Evolutionary conservation across 92 coral and sea anemone genomes (phyloP).

Genomic region (Epizoanthus rinbou): DNA sequence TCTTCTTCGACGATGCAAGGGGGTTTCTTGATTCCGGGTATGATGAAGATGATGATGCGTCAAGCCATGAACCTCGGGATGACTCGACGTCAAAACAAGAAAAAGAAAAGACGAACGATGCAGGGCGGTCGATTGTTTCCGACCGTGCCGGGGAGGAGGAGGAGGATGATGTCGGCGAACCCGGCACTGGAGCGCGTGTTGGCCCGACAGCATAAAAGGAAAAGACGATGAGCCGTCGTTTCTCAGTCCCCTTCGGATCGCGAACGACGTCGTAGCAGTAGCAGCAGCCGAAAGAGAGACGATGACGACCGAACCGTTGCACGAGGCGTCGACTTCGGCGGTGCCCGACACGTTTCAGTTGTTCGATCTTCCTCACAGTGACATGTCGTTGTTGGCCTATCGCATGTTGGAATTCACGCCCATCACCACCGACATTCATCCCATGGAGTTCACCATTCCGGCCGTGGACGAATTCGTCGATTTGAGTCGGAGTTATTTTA

Average conservation of each 20-base stretch:
- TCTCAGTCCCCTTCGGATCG: too few relatives aligned
- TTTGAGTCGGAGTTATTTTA: background rate
- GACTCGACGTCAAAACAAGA: too few relatives aligned
- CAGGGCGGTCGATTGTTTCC: background rate
- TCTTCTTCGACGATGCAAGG: background rate
- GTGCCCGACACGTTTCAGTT: constrained; percentile 15
- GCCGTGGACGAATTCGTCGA: constrained; percentile 22
- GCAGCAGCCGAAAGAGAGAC: constrained; percentile 2
- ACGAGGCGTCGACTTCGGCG: constrained; percentile 4
- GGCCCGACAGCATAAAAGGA: constrained; percentile 29
- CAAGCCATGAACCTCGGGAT: too few relatives aligned
- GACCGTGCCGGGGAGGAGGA: background rate
- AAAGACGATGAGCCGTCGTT: constrained; percentile 28
- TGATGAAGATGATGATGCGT: too few relatives aligned
- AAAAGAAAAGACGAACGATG: too few relatives aligned
- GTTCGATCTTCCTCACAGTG: constrained; percentile 11
- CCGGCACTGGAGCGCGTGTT: background rate
- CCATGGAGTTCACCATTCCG: constrained; percentile 3
- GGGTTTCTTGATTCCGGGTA: too few relatives aligned
- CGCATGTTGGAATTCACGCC: constrained; percentile 2
- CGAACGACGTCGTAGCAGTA: too few relatives aligned
- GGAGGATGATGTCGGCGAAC: background rate
- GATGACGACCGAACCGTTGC: constrained; percentile 1
- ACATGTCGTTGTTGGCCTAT: constrained; percentile 29
- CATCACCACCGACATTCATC: constrained; percentile 18